phyloP scores from a whole-genome alignment of 2,113 vertebrate genomes.

The Turnix velox region DNA sequence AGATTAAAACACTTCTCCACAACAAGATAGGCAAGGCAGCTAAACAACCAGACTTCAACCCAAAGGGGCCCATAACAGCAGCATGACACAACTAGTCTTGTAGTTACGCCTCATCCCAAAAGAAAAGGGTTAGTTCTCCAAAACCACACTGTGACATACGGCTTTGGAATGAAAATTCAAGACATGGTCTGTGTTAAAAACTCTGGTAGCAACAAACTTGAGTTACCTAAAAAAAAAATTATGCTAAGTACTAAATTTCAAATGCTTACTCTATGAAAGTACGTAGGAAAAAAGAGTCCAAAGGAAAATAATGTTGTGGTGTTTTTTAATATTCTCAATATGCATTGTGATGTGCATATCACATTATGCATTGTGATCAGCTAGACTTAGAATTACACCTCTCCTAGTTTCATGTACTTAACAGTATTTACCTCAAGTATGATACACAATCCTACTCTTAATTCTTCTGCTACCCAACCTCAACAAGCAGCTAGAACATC shows the following conservation, averaged over 20 bases:
- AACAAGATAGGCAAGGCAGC: neutral
- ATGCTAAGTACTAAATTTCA: neutral
- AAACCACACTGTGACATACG: neutral
- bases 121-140: neutral
- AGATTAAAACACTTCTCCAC: neutral
- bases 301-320: neutral
- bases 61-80: neutral
- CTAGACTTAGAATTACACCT: neutral
- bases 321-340: neutral
- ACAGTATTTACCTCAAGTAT: neutral
- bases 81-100: neutral
- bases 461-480: accelerated
- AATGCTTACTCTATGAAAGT: neutral
- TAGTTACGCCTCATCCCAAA: neutral
- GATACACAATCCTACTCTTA: neutral
- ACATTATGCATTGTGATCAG: neutral
- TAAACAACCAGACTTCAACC: neutral
- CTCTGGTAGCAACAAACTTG: neutral
- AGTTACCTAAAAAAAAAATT: neutral
- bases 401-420: neutral
- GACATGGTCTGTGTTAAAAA: neutral
- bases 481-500: neutral
- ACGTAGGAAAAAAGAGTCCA: neutral
- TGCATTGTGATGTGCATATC: neutral
- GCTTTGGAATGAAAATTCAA: neutral